Evolutionary conservation across 2,797 vertebrate species (phyloP).

Genomic region (Myiotriccus ornatus): DNA sequence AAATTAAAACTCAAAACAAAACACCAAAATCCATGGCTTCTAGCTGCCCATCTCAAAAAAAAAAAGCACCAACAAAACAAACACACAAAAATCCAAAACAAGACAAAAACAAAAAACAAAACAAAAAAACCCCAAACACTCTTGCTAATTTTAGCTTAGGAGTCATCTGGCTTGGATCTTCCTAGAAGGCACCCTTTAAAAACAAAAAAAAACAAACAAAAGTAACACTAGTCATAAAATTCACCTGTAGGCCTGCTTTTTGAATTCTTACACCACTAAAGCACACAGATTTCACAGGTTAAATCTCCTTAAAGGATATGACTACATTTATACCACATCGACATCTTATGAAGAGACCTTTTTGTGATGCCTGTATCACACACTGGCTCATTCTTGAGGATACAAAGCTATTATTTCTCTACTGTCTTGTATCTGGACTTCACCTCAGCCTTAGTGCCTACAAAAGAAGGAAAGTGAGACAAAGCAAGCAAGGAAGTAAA

Average conservation of each 20-base stretch:
- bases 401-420: constrained; percentile 46
- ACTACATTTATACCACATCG: background rate
- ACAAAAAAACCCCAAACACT: no score
- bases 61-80: no score
- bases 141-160: background rate
- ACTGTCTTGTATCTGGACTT: constrained; percentile 48
- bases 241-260: background rate
- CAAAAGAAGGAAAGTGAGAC: constrained; percentile 47
- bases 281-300: background rate
- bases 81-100: no score
- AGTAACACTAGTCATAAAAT: background rate
- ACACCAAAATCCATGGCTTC: background rate
- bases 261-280: background rate
- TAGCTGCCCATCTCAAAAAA: background rate
- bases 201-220: background rate
- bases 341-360: constrained; percentile 24
- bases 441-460: constrained; percentile 52
- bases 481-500: background rate
- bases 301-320: background rate
- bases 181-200: background rate
- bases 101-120: no score
- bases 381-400: constrained; percentile 35
- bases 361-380: constrained; percentile 33
- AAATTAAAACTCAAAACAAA: background rate
- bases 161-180: background rate